A percentile compares a stretch with the other conserved stretches of the same genome.
phyloP scores from a whole-genome alignment of 2,797 vertebrate genomes.

The Cheirogaleus major region DNA sequence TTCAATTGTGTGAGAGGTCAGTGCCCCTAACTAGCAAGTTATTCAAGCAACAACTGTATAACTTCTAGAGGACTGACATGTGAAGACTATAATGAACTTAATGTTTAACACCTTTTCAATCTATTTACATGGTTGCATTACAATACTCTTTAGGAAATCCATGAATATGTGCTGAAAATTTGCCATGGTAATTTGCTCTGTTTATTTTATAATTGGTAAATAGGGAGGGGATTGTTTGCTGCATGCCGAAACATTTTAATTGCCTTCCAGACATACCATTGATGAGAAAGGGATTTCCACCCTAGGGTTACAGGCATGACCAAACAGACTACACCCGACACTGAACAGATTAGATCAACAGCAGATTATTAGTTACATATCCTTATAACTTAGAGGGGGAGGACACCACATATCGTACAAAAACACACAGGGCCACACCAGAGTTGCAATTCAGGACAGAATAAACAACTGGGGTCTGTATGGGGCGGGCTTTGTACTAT shows the following conservation, averaged over 20 bases:
- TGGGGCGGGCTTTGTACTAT: background rate
- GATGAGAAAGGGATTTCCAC: background rate
- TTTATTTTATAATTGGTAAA: background rate
- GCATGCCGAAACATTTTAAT: background rate
- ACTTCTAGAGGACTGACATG: background rate
- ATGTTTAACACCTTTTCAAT: background rate
- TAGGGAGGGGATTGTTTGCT: background rate
- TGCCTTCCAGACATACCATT: background rate
- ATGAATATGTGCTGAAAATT: background rate
- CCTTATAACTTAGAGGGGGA: background rate
- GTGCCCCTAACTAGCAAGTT: background rate
- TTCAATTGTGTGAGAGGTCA: background rate
- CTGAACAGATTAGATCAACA: background rate
- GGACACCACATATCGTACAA: too few relatives aligned
- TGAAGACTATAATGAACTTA: background rate
- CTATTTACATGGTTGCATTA: background rate
- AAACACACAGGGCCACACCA: background rate
- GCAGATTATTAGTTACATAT: too few relatives aligned
- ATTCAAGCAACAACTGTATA: background rate
- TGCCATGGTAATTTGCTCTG: background rate
- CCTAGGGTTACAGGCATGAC: too few relatives aligned
- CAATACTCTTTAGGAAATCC: background rate
- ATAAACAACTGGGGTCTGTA: background rate
- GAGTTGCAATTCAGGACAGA: background rate
- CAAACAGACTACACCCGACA: background rate